Percentiles rank a stretch among this genome's conserved stretches.
These are phyloP conservation scores for Leptinotarsa rubiginosa DNA, from an alignment of 2,888 invertebrate species.

Conservation along the genomic window DNA sequence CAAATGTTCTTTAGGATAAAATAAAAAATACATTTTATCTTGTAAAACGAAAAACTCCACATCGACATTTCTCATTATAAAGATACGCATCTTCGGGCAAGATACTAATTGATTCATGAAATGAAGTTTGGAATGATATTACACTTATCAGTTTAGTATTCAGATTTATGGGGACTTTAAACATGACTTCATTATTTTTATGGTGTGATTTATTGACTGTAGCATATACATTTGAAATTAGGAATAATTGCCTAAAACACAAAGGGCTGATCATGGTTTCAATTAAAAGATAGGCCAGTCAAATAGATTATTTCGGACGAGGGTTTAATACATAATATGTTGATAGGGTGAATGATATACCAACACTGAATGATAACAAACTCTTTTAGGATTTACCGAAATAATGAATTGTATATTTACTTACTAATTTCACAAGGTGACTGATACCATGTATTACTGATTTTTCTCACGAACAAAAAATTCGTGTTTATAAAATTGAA, in stretches of 20 bases:
- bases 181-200: constrained; percentile 49
- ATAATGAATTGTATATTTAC: background rate
- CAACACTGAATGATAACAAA: constrained; percentile 51
- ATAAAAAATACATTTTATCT: no score
- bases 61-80: background rate
- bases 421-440: background rate
- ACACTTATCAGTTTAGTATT: constrained; percentile 42
- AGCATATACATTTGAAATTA: constrained; percentile 54
- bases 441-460: background rate
- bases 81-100: constrained; percentile 8
- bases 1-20: no score
- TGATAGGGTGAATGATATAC: constrained; percentile 58
- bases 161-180: constrained; percentile 42
- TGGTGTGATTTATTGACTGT: constrained; percentile 55
- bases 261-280: constrained; percentile 55
- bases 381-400: constrained; percentile 30
- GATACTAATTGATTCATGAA: constrained; percentile 37
- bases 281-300: constrained; percentile 61
- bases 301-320: constrained; percentile 51
- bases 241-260: constrained; percentile 43
- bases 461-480: no score
- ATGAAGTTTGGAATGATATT: constrained; percentile 34
- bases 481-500: no score
- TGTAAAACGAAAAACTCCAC: no score
- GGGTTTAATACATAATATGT: constrained; percentile 57